Conservation (phyloP, 2,797 vertebrate species). For the Choloepus didactylus region DNA sequence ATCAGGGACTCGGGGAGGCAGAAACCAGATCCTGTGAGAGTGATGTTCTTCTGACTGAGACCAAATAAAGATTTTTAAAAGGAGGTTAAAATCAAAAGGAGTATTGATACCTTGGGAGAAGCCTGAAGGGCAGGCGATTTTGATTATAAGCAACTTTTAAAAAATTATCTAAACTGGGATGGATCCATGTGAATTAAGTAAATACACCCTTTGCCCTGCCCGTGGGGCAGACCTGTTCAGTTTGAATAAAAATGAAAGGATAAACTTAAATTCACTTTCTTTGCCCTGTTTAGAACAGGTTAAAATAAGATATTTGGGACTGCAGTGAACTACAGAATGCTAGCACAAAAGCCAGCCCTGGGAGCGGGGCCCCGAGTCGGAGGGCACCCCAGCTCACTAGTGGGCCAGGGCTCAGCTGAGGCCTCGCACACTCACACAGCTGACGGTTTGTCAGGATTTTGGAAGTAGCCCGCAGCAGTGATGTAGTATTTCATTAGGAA, state of each 20-base stretch:
- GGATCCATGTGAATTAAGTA: slow-evolving; percentile 58
- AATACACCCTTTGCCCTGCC: slow-evolving; percentile 62
- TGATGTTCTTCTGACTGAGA: not conserved
- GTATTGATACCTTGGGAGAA: slow-evolving; percentile 1
- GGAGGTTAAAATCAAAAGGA: slow-evolving; percentile 41
- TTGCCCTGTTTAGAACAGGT: not conserved
- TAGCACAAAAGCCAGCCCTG: not conserved
- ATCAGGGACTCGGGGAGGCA: not conserved
- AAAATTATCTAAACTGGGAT: slow-evolving; percentile 60
- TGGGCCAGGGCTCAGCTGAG: not conserved
- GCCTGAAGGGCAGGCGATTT: slow-evolving; percentile 55
- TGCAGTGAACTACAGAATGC: not conserved
- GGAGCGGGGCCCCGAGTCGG: too few relatives aligned
- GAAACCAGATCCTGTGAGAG: not conserved
- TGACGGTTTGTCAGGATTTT: not conserved
- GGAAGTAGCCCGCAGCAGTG: not conserved
- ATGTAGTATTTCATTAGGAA: not conserved
- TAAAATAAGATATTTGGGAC: not conserved
- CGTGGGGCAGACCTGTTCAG: not conserved
- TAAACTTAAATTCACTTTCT: slow-evolving; percentile 43
- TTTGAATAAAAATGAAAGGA: slow-evolving; percentile 64
- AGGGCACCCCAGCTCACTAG: not conserved
- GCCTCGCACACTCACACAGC: not conserved
- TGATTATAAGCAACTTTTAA: slow-evolving; percentile 53
- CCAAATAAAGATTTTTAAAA: slow-evolving; percentile 46